These are phyloP conservation scores for Ptyas mucosa DNA, from an alignment of 2,113 vertebrate genomes.

Conservation along the genomic window DNA sequence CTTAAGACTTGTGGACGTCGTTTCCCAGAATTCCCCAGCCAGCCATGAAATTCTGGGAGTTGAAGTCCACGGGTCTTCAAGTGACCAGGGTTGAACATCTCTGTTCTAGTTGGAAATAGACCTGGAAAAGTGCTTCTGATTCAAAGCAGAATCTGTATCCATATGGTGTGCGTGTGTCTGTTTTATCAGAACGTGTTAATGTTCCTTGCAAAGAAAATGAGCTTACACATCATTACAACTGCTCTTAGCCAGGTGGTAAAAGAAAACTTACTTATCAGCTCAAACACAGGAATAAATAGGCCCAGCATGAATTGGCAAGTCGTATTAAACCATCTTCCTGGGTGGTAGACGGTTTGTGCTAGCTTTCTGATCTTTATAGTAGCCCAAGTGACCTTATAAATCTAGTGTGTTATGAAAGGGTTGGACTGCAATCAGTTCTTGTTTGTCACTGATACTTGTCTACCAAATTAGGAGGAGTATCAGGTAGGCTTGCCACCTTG, in stretches of 20 bases:
- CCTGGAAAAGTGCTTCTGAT: not conserved
- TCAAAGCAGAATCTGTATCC: not conserved
- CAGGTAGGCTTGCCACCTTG: no score
- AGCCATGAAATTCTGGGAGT: no score
- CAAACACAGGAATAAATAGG: not conserved
- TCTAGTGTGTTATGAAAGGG: not conserved
- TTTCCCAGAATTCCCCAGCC: no score
- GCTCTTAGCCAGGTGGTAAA: constrained; percentile 25
- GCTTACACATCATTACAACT: constrained; percentile 13
- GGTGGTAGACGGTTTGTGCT: not conserved
- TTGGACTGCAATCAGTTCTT: not conserved
- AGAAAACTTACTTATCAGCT: constrained; percentile 1
- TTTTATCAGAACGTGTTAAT: constrained; percentile 27
- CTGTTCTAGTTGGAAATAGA: constrained; percentile 2
- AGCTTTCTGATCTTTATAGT: not conserved
- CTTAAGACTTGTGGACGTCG: no score
- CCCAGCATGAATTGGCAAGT: constrained; percentile 16
- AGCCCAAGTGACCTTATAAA: not conserved
- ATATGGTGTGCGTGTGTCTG: not conserved
- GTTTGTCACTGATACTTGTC: not conserved
- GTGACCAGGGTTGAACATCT: no score
- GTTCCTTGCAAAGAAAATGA: constrained; percentile 12
- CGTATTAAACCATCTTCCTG: constrained; percentile 4
- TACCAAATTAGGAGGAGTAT: no score
- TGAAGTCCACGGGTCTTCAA: no score